Conservation (phyloP, 2,113 vertebrate genomes). For the Columba janthina region DNA sequence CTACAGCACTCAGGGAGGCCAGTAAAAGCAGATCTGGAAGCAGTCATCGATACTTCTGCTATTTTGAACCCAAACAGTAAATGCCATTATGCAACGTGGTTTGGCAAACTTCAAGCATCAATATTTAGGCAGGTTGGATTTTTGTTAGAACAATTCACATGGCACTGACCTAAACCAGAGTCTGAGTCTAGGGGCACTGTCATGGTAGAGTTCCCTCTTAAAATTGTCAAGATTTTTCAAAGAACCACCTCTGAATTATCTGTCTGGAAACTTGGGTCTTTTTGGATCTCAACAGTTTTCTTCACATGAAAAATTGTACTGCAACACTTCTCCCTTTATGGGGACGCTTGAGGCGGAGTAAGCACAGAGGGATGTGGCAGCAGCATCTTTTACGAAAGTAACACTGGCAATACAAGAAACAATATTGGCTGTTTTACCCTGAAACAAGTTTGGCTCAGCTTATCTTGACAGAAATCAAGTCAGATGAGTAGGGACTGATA, state of each 20-base stretch:
- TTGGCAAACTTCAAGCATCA: not conserved
- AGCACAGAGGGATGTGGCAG: not conserved
- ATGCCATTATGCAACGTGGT: not conserved
- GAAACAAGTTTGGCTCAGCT: not conserved
- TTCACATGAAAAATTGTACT: not conserved
- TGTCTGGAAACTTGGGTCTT: not conserved
- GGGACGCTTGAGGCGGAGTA: not conserved
- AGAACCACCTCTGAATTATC: not conserved
- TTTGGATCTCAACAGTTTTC: not conserved
- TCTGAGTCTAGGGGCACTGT: not conserved
- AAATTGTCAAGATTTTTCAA: not conserved
- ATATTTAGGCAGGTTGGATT: conserved; percentile 1
- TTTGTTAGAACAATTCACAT: not conserved
- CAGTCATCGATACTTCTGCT: not conserved
- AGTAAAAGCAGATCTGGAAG: not conserved
- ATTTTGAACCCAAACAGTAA: not conserved
- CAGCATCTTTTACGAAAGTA: not conserved
- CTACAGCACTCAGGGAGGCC: not conserved
- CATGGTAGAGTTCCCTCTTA: not conserved
- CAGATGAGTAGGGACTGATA: not conserved
- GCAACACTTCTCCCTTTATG: not conserved
- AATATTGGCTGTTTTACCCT: not conserved
- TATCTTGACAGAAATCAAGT: not conserved
- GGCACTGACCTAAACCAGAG: not conserved
- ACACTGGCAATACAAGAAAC: not conserved